phyloP scores from a whole-genome alignment of 2,888 invertebrate genomes.

The Xanthia togata region DNA sequence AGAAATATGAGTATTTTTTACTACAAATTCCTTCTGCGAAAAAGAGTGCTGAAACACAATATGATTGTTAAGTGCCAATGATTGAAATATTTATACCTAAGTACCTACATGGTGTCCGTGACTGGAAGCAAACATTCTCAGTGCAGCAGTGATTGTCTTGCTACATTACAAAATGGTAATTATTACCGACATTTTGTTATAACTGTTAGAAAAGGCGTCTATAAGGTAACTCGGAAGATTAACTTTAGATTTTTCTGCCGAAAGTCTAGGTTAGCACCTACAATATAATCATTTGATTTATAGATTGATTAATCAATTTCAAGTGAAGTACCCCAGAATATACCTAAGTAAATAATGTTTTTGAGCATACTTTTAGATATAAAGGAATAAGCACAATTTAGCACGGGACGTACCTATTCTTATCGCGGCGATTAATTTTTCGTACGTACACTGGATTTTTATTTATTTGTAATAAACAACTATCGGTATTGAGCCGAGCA shows the following conservation, averaged over 20 bases:
- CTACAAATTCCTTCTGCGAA: background rate
- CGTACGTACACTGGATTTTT: too few species aligned
- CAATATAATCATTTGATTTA: background rate
- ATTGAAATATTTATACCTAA: background rate
- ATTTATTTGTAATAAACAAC: too few species aligned
- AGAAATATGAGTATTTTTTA: conserved; percentile 2
- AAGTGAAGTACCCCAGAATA: background rate
- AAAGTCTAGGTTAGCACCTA: background rate
- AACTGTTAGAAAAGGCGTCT: background rate
- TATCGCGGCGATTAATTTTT: too few species aligned
- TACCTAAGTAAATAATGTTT: background rate
- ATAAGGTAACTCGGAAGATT: background rate
- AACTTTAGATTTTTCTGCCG: background rate
- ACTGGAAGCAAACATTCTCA: background rate
- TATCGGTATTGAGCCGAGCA: too few species aligned
- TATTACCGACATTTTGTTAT: background rate
- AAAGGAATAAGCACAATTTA: background rate
- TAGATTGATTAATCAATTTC: background rate
- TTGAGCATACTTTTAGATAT: background rate
- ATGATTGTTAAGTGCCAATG: background rate
- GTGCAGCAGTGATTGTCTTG: background rate
- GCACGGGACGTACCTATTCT: too few species aligned
- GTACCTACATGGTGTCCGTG: background rate
- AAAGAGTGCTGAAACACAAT: background rate
- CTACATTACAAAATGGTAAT: background rate